Evolutionary conservation across 2,797 vertebrate genomes (phyloP), one percentile per base, ranked within the genome.

Genomic region (Siniperca scherzeri): DNA sequence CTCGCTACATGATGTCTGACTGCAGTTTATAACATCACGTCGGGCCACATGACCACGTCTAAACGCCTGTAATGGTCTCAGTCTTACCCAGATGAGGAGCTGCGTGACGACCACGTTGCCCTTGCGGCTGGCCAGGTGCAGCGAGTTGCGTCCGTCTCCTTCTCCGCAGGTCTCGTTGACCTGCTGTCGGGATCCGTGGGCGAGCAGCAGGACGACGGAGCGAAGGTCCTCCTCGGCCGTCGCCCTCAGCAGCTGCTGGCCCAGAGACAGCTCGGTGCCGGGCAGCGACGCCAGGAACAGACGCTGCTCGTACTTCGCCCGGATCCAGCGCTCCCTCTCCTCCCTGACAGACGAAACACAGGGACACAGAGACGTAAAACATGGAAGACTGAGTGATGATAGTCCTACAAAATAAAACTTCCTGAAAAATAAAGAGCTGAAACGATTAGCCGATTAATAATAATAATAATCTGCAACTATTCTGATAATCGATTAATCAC

Each of bases 241-340:
- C 30, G 97, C 97, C 38, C 96, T 87, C 81, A 99, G 95, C 83
- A 99, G 95, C 82, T 97, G 97, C 90, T 99, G 98, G 19, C 98
- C 98, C 84, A 99, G 95, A 2, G 97, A 92, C 14, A 98, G 94
- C 55, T 99, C 98, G 0, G 94, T 76, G 92, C 95, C 94, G 0
- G 96, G 93, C 87, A 97, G 93, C 0, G 97, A 93, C 0, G 97
- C 96, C 89, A 99, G 93, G 95, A 99, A 99, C 50, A 99, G 95
- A n/a, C 97, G 98, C 95, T 99, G 98, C 91, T 99, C 98, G 0
- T 99, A 99, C 92, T 99, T 99, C 0, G 98, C 98, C n/a, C 98
- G 96, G 91, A 99, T 99, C 98, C 98, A 99, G 10, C 98, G 96
- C 82, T 99, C 98, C 1, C 99, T 96, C 87, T 99, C 98, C 85